These are phyloP conservation scores for Andrena praecox DNA, from an alignment of 2,888 invertebrate genomes.

Conservation along the genomic window DNA sequence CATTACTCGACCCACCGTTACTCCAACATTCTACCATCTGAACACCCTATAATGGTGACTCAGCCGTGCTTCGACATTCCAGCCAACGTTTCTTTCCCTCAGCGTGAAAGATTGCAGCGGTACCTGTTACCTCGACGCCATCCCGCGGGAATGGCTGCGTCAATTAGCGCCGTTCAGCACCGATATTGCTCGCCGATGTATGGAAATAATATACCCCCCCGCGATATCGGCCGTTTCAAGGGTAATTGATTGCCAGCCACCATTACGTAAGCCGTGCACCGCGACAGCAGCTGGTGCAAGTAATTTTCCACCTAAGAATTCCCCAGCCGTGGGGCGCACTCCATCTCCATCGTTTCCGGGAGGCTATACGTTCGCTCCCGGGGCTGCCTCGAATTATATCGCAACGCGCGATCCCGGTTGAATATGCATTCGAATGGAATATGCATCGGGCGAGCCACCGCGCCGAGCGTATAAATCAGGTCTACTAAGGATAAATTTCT, in stretches of 20 bases:
- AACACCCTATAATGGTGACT: too few relatives aligned
- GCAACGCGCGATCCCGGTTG: constrained; percentile 19
- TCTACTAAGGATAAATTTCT: background rate
- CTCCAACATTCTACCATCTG: too few relatives aligned
- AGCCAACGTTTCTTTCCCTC: too few relatives aligned
- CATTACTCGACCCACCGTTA: background rate
- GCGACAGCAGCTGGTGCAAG: background rate
- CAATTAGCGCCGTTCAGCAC: constrained; percentile 40
- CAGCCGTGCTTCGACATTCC: too few relatives aligned
- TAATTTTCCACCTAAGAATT: constrained; percentile 29
- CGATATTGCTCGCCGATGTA: constrained; percentile 20
- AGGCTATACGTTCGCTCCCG: background rate
- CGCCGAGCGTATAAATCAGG: constrained; percentile 47
- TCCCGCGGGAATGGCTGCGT: constrained; percentile 17
- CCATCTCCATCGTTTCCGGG: background rate
- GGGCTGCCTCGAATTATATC: background rate
- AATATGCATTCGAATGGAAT: constrained; percentile 54
- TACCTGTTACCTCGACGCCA: constrained; percentile 13
- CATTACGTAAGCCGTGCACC: constrained; percentile 19
- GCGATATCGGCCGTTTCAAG: constrained; percentile 26
- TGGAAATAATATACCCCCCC: constrained; percentile 30
- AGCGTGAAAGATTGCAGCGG: too few relatives aligned
- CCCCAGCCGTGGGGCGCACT: background rate
- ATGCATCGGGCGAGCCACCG: constrained; percentile 35
- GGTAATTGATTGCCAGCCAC: constrained; percentile 31